Base-by-base conservation (phyloP, 2,113 vertebrate species). In the Nycticryphes semicollaris region DNA sequence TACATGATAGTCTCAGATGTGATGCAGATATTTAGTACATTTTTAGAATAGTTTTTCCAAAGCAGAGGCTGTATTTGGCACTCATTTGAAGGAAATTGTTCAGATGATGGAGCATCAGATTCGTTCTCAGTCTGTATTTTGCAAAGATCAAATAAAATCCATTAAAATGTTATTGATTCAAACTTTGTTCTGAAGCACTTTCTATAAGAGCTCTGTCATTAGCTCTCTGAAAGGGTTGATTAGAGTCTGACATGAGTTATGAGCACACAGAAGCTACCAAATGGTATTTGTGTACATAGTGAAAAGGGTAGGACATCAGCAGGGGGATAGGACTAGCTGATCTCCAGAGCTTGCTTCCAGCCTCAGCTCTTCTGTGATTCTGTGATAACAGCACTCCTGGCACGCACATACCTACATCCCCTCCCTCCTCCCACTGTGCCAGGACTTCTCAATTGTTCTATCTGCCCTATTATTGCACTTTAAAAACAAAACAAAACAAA, bases 121-220 rank as follows among this genome's bases (percentile, higher is more conserved):
- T 31, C 5, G 17, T 76, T 84, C 57, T 70, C 54, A 78, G 14
- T 51, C 31, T 60, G 21, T 15, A 23, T 81, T 74, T 89, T 90
- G 50, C 30, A 72, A 89, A 85, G 87, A 87, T 84, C 80, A 94
- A 84, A 91, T n/a, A 84, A 87, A 93, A 94, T 80, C 73, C 84
- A 84, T 89, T 89, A 77, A 93, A 87, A 39, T 59, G 33, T 60
- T 93, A 89, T 60, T 47, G 81, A 87, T 91, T 87, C 84, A 76
- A 66, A 79, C 45, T 75, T 75, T 48, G 35, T 56, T n/a, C 59
- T 68, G 63, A 69, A 69, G 39, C 30, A 5, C 60, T 43, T 54
- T 30, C 84, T 39, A 2, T 35, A 54, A 75, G 39, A 95, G 25
- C 28, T 84, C 54, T 68, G 69, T 20, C 87, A 50, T 87, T 84